Percentiles rank a stretch among this genome's conserved stretches.
phyloP scores from a whole-genome alignment of 2,113 vertebrate genomes.

The Cyprinodon variegatus region DNA sequence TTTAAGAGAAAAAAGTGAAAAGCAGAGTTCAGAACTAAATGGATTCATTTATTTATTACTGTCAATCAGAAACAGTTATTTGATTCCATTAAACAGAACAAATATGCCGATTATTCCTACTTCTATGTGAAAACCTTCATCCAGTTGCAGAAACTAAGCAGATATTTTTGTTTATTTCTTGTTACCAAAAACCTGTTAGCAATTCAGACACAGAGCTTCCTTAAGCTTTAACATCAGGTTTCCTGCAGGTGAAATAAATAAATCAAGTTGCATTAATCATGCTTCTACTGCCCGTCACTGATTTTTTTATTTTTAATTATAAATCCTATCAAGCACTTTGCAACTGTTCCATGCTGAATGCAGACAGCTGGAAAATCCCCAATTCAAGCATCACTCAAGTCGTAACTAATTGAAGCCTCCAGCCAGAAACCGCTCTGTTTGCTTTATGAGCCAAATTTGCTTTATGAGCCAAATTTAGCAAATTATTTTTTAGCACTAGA shows the following conservation, averaged over 20 bases:
- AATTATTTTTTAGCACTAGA: conserved; percentile 67
- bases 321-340: conserved; percentile 10
- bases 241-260: conserved; percentile 20
- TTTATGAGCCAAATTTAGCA: conserved; percentile 73
- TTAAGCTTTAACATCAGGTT: not conserved
- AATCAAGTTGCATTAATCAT: conserved; percentile 23
- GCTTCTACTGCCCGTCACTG: not conserved
- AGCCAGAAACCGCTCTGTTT: conserved; percentile 70
- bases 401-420: conserved; percentile 71
- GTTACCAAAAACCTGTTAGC: not conserved
- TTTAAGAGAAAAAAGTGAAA: not conserved
- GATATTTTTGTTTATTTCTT: not conserved
- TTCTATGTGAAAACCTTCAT: conserved; percentile 1
- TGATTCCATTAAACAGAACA: not conserved
- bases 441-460: conserved; percentile 71
- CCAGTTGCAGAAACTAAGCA: conserved; percentile 10
- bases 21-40: not conserved
- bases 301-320: conserved; percentile 1
- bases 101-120: not conserved
- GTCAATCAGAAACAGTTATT: conserved; percentile 5
- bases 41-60: not conserved
- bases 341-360: conserved; percentile 21
- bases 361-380: conserved; percentile 34
- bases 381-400: conserved; percentile 28
- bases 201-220: conserved; percentile 14